Conservation (phyloP, 30 jellyfish, hydroid and myxozoan species). For the Aurelia aurita region DNA sequence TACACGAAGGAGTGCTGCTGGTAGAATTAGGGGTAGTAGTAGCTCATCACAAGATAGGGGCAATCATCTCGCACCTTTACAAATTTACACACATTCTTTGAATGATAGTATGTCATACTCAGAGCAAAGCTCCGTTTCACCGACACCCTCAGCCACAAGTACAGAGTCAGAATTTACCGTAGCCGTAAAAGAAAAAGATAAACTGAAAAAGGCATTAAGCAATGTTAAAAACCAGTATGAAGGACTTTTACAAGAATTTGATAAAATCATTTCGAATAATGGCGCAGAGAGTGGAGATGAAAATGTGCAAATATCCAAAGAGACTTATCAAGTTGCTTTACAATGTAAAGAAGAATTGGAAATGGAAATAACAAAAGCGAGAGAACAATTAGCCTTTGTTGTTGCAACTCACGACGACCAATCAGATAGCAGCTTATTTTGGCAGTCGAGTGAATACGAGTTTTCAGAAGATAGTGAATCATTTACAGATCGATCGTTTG, state of each 20-base stretch:
- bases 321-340: slow-evolving; percentile 60
- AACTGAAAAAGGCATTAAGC: slow-evolving; percentile 54
- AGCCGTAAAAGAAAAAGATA: slow-evolving; percentile 69
- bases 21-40: neutral
- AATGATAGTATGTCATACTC: slow-evolving; percentile 10
- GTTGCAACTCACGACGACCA: slow-evolving; percentile 60
- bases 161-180: slow-evolving; percentile 56
- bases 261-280: slow-evolving; percentile 46
- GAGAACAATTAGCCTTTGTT: slow-evolving; percentile 75
- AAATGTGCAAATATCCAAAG: slow-evolving; percentile 50
- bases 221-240: slow-evolving; percentile 70
- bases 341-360: slow-evolving; percentile 83
- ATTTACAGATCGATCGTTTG: slow-evolving; percentile 8
- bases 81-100: neutral
- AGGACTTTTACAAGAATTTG: slow-evolving; percentile 73
- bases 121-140: slow-evolving; percentile 31
- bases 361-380: slow-evolving; percentile 76
- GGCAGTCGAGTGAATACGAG: slow-evolving; percentile 65
- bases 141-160: slow-evolving; percentile 57
- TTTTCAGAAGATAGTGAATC: slow-evolving; percentile 65
- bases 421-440: slow-evolving; percentile 3
- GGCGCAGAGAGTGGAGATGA: slow-evolving; percentile 50
- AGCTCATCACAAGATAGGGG: neutral
- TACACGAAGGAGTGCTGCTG: neutral
- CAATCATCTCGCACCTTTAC: neutral